Evolutionary conservation across 2,113 vertebrate species (phyloP), one percentile per base, ranked within the genome.

Genomic region (Pyrgilauda ruficollis): DNA sequence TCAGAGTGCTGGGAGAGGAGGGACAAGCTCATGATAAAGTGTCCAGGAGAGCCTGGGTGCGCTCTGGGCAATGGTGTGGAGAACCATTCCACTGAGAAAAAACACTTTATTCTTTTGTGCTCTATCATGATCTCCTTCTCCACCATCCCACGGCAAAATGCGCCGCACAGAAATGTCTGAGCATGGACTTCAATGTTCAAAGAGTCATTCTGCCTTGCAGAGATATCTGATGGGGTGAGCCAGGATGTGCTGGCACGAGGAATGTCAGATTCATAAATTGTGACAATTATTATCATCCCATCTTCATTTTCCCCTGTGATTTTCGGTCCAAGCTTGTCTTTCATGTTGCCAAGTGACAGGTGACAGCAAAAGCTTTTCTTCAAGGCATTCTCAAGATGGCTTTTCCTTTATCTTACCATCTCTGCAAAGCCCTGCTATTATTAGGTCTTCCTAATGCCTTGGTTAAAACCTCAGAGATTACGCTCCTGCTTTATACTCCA

Each of bases 391-490:
- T 81, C 91, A 92, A 86, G 76, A 84, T 75, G 75, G 24, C 20
- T 84, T 91, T 90, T 92, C 66, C 94, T 86, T 95, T 94, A 83
- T 92, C 79, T 84, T 46, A 77, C 68, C 61, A 84, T 94, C 88
- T 93, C 64, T 86, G 83, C 90, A 95, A 96, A 92, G 85, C 85
- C 56, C 62, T 93, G 90, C 93, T 95, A 94, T 93, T 94, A 78
- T 93, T 95, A 96, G 93, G 82, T 74, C 88, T 89, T 94, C 64
- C 72, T 93, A 94, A 95, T 93, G 83, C 93, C 92, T 86, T 52
- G 41, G 61, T 88, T 95, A 96, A 96, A 93, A 88, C 85, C 90
- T 92, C 85, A 35, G 94, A 97, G 94, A 93, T 96, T 94, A 95
- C 33, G 44, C 41, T 88, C 33, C 88, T 90, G 50, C 85, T 93